Evolutionary conservation across 2,888 invertebrate species (phyloP), one percentile per base, ranked within the genome.

Genomic region (Xanthorhoe spadicearia): DNA sequence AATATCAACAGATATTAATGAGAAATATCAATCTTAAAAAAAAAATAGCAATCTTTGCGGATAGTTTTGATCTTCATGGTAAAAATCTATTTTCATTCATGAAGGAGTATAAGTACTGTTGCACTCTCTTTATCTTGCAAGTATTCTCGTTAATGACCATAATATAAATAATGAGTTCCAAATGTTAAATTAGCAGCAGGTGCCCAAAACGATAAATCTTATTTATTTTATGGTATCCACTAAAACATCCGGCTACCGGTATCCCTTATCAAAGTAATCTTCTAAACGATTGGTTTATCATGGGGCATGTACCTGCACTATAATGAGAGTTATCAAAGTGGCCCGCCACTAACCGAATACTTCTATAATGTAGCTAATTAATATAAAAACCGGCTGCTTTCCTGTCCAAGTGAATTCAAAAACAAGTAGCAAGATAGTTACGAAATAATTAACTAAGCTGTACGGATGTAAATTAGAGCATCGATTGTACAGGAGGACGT

Each of bases 291-390:
- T 69, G 61, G 71, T 71, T 72, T 74, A 74, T 73, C 73, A 71
- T 59, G 64, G 61, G 46, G 56, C 66, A 68, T 68, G 72, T 69
- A 66, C 62, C 46, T 68, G 68, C 66, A 62, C 66, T 71, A 71
- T 76, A 76, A 76, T 70, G 71, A 72, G 70, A 60, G 19, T 66
- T 67, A 69, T 74, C 77, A 81, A 80, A 82, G 76, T 73, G 65
- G 56, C 52, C 74, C 75, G 75, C 73, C 68, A 74, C 71, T 71
- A 72, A 71, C 69, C 72, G 73, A 78, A 72, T 70, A 67, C 65
- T 71, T 70, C 62, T 68, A 63, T 84, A 83, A 85, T 85, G 79
- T 76, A 74, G 80, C 82, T 83, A 84, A 85, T 86, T 84, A 83
- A 83, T 79, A 80, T 77, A 76, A 77, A 78, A 86, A 85, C 83